Base-by-base conservation (phyloP, 2,113 vertebrate genomes). In the Pogonocichla stellata region DNA sequence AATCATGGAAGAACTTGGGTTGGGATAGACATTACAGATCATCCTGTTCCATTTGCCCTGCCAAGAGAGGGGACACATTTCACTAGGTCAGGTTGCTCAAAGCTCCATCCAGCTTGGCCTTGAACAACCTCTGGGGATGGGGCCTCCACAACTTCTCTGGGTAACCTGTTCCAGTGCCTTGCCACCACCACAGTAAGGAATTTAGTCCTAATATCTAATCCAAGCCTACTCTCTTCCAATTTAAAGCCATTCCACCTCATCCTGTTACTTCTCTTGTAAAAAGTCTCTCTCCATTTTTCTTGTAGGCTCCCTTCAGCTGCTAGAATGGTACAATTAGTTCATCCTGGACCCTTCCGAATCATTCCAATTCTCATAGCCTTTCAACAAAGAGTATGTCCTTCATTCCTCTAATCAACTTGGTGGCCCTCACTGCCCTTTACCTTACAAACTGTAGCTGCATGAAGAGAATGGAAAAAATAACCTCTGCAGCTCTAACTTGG, bases 41-140 rank as follows among this genome's bases (percentile, higher is more conserved):
- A 51, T 18, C 15, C 12, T 14, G 5, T 88, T 88, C 69, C 16
- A n/a, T 38, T 28, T 45, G 7, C 17, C 38, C 33, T 67, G 38
- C 24, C 33, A 45, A 31, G 16, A 8, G 6, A 0, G 0, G 11
- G 8, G 24, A 20, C 15, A 24, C 1, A 9, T 40, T 67, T 36
- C 28, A 10, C 33, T 15, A 20, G 19, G 53, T 9, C 36, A 47
- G 24, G 4, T 24, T 74, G 16, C 19, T 67, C n/a, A 60, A n/a
- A 67, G 17, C 16, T 28, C 17, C 7, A 24, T 53, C 16, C 38
- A 67, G 1, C 45, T 14, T 29, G 23, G 6, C 9, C 16, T 25
- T 60, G 53, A n/a, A 8, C 7, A 45, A 9, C 11, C 4, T 29
- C 25, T 1, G 2, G 47, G 23, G 8, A 25, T 26, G 8, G 15